Evolutionary conservation across 2,797 vertebrate species (phyloP).

Genomic region (Alcedo quadribrachys): DNA sequence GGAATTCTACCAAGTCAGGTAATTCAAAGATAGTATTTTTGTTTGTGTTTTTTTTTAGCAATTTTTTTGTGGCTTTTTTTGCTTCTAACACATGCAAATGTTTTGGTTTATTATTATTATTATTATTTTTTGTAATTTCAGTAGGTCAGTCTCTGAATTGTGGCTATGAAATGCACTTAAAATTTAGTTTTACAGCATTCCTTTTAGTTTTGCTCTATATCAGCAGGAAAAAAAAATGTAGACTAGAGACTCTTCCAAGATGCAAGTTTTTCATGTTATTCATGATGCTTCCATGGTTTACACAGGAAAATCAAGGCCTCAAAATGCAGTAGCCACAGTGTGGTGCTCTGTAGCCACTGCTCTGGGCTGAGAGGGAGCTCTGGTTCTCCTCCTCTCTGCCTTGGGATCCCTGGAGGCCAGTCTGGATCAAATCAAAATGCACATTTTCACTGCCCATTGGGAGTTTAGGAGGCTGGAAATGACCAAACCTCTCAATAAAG

Average conservation of each 20-base stretch:
- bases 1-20: neutral
- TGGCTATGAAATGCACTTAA: neutral
- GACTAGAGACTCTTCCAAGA: neutral
- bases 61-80: neutral
- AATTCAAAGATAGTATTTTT: neutral
- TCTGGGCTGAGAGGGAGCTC: rapidly evolving
- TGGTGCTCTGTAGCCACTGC: neutral
- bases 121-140: neutral
- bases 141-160: neutral
- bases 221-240: neutral
- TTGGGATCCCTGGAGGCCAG: neutral
- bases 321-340: neutral
- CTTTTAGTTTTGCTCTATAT: neutral
- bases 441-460: no score
- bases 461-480: neutral
- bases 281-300: neutral
- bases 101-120: neutral
- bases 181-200: neutral
- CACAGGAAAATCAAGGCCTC: neutral
- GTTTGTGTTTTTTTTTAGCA: neutral
- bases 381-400: neutral
- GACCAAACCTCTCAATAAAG: neutral
- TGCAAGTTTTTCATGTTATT: neutral
- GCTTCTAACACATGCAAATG: neutral
- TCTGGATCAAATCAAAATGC: neutral